Percentiles rank a stretch among this genome's conserved stretches.
Conservation (phyloP, 2,113 vertebrate species). For the Alces alces region DNA sequence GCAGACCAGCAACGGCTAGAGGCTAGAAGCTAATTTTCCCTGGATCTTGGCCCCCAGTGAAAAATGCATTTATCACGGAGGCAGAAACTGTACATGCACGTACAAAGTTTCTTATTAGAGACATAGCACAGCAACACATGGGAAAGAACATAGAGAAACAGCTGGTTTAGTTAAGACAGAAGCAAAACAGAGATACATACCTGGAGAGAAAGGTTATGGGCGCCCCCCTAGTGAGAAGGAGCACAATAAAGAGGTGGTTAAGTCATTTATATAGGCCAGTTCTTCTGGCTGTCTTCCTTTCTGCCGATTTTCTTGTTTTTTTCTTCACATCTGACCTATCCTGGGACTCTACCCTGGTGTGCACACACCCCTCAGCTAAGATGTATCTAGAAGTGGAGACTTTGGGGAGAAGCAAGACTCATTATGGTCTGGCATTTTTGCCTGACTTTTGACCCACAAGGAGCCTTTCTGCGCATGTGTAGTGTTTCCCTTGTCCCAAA, state of each 20-base stretch:
- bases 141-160: neutral
- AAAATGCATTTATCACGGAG: neutral
- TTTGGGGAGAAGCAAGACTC: neutral
- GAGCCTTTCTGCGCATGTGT: neutral
- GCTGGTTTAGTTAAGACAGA: neutral
- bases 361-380: neutral
- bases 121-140: neutral
- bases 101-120: neutral
- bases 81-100: neutral
- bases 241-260: neutral
- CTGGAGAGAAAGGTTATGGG: neutral
- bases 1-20: neutral
- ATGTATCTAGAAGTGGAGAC: neutral
- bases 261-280: neutral
- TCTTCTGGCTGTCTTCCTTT: neutral
- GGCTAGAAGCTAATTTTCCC: neutral
- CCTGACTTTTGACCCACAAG: neutral
- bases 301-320: neutral
- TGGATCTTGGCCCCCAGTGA: neutral
- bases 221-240: neutral
- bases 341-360: neutral
- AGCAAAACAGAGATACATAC: neutral
- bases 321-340: neutral
- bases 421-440: neutral
- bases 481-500: neutral